These are phyloP conservation scores for Acipenser oxyrinchus DNA, from an alignment of 2,797 vertebrate genomes.

Conservation along the genomic window DNA sequence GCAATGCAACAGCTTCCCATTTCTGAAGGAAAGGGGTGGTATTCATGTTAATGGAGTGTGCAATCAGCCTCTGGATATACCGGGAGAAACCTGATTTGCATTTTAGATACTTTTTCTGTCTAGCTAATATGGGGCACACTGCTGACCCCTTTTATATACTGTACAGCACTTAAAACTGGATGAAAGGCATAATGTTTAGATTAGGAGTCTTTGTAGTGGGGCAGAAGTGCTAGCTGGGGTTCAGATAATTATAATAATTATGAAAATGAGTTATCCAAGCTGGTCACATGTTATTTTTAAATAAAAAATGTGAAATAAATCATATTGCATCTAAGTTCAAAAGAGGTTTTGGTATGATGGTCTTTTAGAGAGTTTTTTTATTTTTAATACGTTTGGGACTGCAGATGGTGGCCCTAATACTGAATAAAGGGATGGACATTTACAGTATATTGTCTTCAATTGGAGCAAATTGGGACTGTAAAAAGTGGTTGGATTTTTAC, in stretches of 20 bases:
- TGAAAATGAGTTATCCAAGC: not conserved
- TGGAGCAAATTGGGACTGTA: no score
- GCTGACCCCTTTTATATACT: conserved; percentile 7
- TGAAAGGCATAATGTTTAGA: conserved; percentile 18
- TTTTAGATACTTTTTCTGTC: conserved; percentile 4
- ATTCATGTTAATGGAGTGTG: conserved; percentile 17
- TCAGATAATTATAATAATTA: conserved; percentile 7
- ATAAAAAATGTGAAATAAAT: no score
- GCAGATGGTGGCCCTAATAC: no score
- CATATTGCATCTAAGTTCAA: no score
- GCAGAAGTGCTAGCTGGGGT: not conserved
- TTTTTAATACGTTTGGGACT: no score
- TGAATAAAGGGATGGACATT: no score
- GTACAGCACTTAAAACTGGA: conserved; percentile 1
- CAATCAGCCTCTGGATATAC: conserved; percentile 22
- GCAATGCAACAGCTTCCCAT: not conserved
- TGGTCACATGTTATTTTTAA: not conserved
- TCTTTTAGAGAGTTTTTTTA: no score
- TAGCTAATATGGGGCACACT: not conserved
- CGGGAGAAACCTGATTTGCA: conserved; percentile 15
- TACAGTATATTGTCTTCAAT: no score
- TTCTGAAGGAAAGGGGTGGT: conserved; percentile 16
- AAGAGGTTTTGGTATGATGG: no score
- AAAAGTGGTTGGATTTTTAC: no score
- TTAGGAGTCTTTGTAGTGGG: conserved; percentile 6